These are phyloP conservation scores for Ametastegia equiseti DNA, from an alignment of 2,888 invertebrate genomes.

Conservation along the genomic window DNA sequence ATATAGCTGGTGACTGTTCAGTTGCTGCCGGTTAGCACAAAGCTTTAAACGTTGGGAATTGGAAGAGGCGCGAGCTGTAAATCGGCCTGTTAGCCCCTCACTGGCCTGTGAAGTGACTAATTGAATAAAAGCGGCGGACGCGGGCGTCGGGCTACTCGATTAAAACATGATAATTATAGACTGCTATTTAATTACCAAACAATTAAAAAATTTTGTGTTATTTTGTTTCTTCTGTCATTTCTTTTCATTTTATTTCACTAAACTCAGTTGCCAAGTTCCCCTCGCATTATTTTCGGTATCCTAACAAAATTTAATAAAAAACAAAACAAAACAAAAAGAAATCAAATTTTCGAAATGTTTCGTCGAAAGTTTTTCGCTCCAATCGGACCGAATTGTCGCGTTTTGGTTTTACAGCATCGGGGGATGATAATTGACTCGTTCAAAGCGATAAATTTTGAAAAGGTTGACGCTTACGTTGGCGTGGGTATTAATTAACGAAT, in stretches of 20 bases:
- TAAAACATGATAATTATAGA: slow-evolving; percentile 42
- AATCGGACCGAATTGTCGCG: not conserved
- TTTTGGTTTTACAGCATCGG: too few species aligned
- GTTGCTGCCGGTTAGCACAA: slow-evolving; percentile 25
- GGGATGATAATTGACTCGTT: not conserved
- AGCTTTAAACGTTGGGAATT: slow-evolving; percentile 43
- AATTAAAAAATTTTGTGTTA: too few species aligned
- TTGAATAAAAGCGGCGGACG: slow-evolving; percentile 21
- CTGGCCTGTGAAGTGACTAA: slow-evolving; percentile 45
- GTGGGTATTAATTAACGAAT: slow-evolving; percentile 1
- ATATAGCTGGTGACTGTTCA: slow-evolving; percentile 33
- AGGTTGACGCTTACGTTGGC: not conserved
- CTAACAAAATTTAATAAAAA: too few species aligned
- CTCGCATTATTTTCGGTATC: too few species aligned
- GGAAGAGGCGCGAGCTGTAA: slow-evolving; percentile 43
- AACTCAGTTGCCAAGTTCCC: not conserved
- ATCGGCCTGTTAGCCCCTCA: slow-evolving; percentile 46
- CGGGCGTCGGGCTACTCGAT: slow-evolving; percentile 33
- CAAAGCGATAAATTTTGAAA: not conserved
- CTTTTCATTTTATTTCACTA: not conserved
- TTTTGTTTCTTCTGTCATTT: too few species aligned
- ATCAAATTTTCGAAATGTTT: not conserved
- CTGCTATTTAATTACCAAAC: slow-evolving; percentile 24
- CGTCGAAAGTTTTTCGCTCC: not conserved
- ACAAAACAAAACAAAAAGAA: not conserved